Base-by-base conservation (phyloP, 2,888 invertebrate genomes). In the Geotrupes spiniger region DNA sequence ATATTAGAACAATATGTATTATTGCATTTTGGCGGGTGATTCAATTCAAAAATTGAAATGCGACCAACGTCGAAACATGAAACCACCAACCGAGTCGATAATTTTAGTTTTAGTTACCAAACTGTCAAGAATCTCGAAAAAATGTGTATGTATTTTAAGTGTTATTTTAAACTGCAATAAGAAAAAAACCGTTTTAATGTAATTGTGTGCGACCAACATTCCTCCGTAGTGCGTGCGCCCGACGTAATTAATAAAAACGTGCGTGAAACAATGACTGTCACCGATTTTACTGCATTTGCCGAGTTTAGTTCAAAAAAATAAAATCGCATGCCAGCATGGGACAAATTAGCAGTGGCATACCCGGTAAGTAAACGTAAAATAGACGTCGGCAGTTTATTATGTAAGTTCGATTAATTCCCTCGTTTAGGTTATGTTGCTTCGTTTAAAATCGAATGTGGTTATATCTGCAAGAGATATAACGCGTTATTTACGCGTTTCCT, bases 321-420 rank as follows among this genome's bases (percentile, higher is more conserved):
- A 39, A 28, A 37, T 38, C 41, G 42, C 36, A 31, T 25, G 47
- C 47, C 8, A 36, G 28, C 12, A 54, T 54, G 54, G 54, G 54
- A 26, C 54, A 54, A 40, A 54, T 45, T 25, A 54, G 46, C 39
- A 54, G 54, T 46, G 50, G 46, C 36, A 54, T 49, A 36, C 52
- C 49, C 42, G 48, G 50, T 51, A 52, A 39, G 37, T 21, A 21
- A 21, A 21, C 6, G 21, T 21, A 21, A 12, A 3, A 15, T 33
- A 6, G 5, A 14, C 14, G 9, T 10, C 8, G 33, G 8, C 5
- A 4, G 14, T 21, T 21, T 21, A 21, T 21, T 21, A 21, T 21
- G 6, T 21, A 21, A 6, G 21, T 21, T 21, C 21, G 11, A n/a
- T 39, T 17, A 1, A 2, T 39, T 21, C 10, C 26, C 26, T 39